Conservation (phyloP, 2,888 invertebrate species). For the Cantharis flavilabris region DNA sequence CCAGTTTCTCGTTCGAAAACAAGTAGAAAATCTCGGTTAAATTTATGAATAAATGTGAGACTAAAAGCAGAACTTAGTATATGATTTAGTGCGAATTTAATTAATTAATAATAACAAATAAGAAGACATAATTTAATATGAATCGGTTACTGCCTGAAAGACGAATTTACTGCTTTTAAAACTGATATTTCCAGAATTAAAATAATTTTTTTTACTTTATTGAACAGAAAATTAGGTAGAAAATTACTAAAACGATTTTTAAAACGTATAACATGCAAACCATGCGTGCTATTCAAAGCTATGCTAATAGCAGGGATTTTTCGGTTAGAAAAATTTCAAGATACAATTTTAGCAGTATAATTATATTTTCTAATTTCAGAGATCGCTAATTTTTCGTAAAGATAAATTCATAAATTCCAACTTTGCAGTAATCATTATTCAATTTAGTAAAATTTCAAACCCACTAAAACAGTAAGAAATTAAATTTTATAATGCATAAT, state of each 20-base stretch:
- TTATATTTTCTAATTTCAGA: not conserved
- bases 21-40: not conserved
- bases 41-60: not conserved
- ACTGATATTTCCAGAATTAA: not conserved
- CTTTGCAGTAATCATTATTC: not conserved
- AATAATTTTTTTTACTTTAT: not conserved
- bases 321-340: not conserved
- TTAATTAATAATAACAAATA: not conserved
- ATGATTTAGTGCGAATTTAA: not conserved
- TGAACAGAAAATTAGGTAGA: not conserved
- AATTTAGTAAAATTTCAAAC: not conserved
- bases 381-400: not conserved
- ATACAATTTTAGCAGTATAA: not conserved
- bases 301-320: not conserved
- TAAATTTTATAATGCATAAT: not conserved
- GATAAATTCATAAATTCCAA: not conserved
- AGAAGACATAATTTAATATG: not conserved
- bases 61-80: not conserved
- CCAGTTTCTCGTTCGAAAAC: not conserved
- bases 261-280: not conserved
- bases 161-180: not conserved
- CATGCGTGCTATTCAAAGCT: not conserved
- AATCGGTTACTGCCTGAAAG: not conserved
- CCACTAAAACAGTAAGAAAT: not conserved
- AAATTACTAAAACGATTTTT: not conserved